Evolutionary conservation across 2,113 vertebrate genomes (phyloP).

Genomic region (Myiagra hebetior): DNA sequence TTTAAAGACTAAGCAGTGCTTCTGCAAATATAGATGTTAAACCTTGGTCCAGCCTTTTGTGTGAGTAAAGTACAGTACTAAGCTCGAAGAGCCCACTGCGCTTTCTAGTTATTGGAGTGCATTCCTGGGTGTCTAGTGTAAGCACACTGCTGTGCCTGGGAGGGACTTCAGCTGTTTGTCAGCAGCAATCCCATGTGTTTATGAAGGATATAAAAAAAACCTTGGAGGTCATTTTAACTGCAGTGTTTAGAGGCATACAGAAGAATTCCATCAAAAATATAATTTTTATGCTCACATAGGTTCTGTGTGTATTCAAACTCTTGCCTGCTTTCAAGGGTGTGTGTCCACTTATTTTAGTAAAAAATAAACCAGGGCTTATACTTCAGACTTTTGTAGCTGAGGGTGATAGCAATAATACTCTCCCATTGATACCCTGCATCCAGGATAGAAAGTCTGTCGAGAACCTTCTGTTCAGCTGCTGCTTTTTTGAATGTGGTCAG

Average conservation of each 20-base stretch:
- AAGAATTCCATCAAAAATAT: background rate
- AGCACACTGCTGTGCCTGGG: background rate
- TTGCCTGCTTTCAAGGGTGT: background rate
- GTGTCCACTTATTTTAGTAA: background rate
- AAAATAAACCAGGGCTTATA: background rate
- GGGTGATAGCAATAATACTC: background rate
- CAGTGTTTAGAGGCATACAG: background rate
- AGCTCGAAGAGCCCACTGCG: background rate
- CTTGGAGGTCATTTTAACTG: background rate
- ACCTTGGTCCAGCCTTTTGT: background rate
- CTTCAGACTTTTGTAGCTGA: background rate
- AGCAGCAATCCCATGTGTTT: background rate
- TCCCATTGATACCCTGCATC: background rate
- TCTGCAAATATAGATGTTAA: background rate
- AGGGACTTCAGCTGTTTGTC: background rate
- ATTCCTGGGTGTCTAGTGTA: background rate
- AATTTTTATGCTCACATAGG: background rate
- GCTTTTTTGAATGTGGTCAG: background rate
- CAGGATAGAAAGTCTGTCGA: background rate
- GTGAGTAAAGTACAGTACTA: background rate
- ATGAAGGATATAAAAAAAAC: background rate
- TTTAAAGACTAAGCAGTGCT: background rate
- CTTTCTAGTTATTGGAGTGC: background rate
- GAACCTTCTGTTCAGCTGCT: background rate
- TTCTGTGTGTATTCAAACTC: background rate